Conservation (phyloP, 2,888 invertebrate genomes). For the Mactromeris polynyma region DNA sequence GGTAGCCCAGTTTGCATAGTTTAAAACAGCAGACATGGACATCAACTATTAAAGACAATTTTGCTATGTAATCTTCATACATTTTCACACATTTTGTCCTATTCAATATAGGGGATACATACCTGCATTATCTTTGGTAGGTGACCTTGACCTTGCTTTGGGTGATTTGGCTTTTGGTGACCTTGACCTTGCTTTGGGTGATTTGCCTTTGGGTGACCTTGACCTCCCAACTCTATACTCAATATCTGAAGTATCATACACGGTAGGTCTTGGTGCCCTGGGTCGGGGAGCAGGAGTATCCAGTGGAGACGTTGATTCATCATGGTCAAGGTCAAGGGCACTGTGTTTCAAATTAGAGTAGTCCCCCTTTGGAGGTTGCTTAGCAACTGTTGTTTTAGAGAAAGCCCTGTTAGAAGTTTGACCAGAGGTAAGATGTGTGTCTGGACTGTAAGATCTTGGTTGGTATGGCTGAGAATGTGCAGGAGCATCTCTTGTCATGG, state of each 20-base stretch:
- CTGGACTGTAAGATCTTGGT: constrained; percentile 67
- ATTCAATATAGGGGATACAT: background rate
- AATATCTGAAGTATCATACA: constrained; percentile 71
- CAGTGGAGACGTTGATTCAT: constrained; percentile 75
- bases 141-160: constrained; percentile 60
- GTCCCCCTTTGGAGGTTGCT: constrained; percentile 51
- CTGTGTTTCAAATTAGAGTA: constrained; percentile 64
- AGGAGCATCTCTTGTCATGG: constrained; percentile 71
- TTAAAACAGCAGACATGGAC: no score
- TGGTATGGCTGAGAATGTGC: constrained; percentile 43
- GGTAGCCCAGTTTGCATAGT: no score
- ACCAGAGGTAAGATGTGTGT: constrained; percentile 42
- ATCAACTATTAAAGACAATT: background rate
- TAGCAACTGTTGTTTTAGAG: constrained; percentile 70
- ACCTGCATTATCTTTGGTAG: constrained; percentile 62
- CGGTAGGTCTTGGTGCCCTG: constrained; percentile 80
- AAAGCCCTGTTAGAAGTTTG: constrained; percentile 69
- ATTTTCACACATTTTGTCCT: background rate
- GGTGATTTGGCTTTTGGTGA: constrained; percentile 45
- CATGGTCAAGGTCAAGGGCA: constrained; percentile 65
- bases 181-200: constrained; percentile 48
- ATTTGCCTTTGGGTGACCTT: constrained; percentile 40
- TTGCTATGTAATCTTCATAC: background rate
- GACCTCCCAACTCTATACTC: constrained; percentile 51
- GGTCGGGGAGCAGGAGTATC: constrained; percentile 84